phyloP scores from a whole-genome alignment of 1,140 invertebrate species.

The Dryas iulia region DNA sequence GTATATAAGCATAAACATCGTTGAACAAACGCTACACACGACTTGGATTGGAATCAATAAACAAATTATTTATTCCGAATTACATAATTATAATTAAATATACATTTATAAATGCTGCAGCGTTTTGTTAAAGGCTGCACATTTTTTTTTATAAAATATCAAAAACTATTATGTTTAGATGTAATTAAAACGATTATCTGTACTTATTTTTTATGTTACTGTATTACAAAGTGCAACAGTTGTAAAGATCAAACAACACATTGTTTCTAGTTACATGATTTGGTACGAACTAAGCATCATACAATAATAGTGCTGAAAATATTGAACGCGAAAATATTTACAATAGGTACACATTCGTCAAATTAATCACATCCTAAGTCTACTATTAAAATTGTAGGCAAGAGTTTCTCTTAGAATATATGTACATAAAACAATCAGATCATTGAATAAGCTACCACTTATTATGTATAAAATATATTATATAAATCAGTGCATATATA shows the following conservation, averaged over 20 bases:
- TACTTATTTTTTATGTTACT: not conserved
- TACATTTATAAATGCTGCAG: not conserved
- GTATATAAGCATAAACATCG: conserved; percentile 12
- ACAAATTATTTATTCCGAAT: conserved; percentile 15
- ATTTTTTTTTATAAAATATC: not conserved
- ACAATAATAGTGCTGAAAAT: not conserved
- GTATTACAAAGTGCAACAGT: not conserved
- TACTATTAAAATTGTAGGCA: not conserved
- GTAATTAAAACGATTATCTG: not conserved
- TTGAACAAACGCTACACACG: conserved; percentile 7
- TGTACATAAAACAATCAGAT: conserved; percentile 14
- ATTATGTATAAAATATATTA: not conserved
- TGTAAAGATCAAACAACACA: not conserved
- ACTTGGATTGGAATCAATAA: conserved; percentile 4
- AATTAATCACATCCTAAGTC: not conserved
- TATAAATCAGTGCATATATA: not conserved
- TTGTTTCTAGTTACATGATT: not conserved
- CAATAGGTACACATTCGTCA: not conserved
- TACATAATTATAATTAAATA: not conserved
- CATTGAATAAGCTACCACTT: conserved; percentile 6
- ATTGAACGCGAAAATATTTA: not conserved
- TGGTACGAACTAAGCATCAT: not conserved
- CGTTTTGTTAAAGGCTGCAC: too few species aligned
- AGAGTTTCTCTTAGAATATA: conserved; percentile 1
- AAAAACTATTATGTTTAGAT: not conserved